Percentiles rank a stretch among this genome's conserved stretches.
Conservation (phyloP, 2,797 vertebrate species). For the Cacajao melanocephalus region DNA sequence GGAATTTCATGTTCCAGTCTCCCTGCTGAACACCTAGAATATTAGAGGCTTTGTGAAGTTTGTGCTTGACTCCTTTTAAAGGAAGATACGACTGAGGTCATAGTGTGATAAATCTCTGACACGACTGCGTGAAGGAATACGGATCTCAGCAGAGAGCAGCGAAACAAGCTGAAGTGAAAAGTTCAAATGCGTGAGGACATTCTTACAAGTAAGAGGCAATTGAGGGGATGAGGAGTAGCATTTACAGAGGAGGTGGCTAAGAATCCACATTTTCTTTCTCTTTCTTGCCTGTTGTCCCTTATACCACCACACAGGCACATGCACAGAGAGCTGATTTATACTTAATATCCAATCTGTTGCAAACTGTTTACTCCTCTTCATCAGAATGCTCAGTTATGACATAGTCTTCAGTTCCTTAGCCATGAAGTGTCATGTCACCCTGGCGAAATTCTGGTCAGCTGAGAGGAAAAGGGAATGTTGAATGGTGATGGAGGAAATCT, state of each 20-base stretch:
- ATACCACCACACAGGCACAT: neutral
- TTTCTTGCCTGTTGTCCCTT: neutral
- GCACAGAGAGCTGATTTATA: neutral
- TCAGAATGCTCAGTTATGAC: conserved; percentile 49
- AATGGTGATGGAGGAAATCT: conserved; percentile 8
- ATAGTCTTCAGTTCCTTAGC: conserved; percentile 62
- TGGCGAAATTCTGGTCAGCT: conserved; percentile 18
- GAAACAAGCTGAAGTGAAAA: conserved; percentile 67
- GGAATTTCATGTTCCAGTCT: conserved; percentile 82
- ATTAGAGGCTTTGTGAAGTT: conserved; percentile 78
- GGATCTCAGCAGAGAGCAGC: conserved; percentile 36
- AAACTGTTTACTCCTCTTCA: conserved; percentile 42
- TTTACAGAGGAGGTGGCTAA: neutral
- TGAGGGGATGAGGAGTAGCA: conserved; percentile 34
- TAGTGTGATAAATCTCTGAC: conserved; percentile 53
- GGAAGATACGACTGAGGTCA: conserved; percentile 64
- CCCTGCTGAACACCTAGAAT: conserved; percentile 78
- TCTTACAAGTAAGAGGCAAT: conserved; percentile 16
- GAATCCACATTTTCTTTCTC: neutral
- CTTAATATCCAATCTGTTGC: neutral
- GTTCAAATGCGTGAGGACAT: conserved; percentile 60
- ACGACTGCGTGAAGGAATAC: neutral
- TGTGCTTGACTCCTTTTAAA: conserved; percentile 70
- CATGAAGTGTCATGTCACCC: conserved; percentile 38
- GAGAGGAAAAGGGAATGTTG: neutral